Evolutionary conservation across 2,888 invertebrate species (phyloP), one percentile per base, ranked within the genome.

Genomic region (Calameuta filiformis): DNA sequence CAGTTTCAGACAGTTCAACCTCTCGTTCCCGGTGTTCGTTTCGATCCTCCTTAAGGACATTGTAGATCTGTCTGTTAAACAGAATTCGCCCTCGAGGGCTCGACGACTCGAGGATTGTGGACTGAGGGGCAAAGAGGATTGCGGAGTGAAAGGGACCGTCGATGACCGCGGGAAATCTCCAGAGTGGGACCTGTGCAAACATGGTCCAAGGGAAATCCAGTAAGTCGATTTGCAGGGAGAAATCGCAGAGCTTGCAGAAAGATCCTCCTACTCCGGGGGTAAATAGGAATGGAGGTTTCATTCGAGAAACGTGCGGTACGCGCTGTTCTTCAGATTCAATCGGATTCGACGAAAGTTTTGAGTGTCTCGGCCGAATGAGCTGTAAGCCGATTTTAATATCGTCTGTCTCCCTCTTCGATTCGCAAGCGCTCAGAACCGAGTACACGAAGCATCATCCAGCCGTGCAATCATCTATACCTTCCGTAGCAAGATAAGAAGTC

Each of bases 311-410:
- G 56, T 23, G 56, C 23, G 9, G 23, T 56, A 56, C 56, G 56
- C 76, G 35, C 56, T 69, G 75, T 78, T 75, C 69, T 33, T 75
- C 56, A 31, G 68, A 81, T 79, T 81, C 68, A 34, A 34, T 77
- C 68, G 68, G 23, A 73, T 23, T 56, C 56, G 56, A 56, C 23
- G 1, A 23, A 56, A 56, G 56, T 56, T 56, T 56, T 56, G 15
- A 56, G 56, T 4, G 56, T 56, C 56, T 85, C 81, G 83, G 83
- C 84, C 83, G 84, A 86, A 83, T 85, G 86, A 86, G 86, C 87
- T 86, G 88, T 87, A 87, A 87, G 87, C 87, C 86, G 88, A 87
- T 87, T 87, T 85, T 87, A 86, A 87, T 88, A 86, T 86, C 86
- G 82, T 85, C 23, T 9, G 56, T 56, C 56, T 15, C 56, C 56